Conservation (phyloP, 2,888 invertebrate genomes). For the Leptinotarsa haldemani region DNA sequence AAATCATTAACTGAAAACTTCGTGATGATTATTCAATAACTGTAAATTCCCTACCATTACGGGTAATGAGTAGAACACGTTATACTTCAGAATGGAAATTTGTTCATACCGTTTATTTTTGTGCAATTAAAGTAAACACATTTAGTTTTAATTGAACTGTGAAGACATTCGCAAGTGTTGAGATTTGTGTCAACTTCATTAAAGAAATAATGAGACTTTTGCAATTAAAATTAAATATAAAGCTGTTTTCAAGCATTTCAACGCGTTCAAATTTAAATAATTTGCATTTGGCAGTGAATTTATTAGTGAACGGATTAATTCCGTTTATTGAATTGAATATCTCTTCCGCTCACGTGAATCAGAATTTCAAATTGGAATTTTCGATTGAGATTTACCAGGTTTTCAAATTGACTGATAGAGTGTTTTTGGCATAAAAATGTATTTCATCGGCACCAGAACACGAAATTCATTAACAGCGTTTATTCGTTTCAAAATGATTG, state of each 20-base stretch:
- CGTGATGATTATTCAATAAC: no score
- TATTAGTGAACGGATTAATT: constrained; percentile 52
- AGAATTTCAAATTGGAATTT: constrained; percentile 18
- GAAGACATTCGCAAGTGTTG: constrained; percentile 54
- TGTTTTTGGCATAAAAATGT: background rate
- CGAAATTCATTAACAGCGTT: no score
- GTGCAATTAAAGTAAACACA: constrained; percentile 54
- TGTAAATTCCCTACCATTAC: constrained; percentile 29
- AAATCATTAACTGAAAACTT: no score
- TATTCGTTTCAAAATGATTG: no score
- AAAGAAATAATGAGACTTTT: constrained; percentile 59
- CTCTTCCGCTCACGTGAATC: constrained; percentile 23
- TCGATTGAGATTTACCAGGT: background rate
- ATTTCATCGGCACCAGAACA: background rate
- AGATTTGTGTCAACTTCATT: constrained; percentile 59
- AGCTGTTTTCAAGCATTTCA: constrained; percentile 46
- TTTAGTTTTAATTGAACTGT: constrained; percentile 56
- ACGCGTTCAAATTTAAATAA: constrained; percentile 55
- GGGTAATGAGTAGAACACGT: constrained; percentile 9
- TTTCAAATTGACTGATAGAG: background rate
- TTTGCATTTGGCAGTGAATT: constrained; percentile 53
- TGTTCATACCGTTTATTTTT: constrained; percentile 43
- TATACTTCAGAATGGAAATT: constrained; percentile 38
- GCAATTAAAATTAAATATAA: constrained; percentile 59
- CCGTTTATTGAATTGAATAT: constrained; percentile 38